Evolutionary conservation across 2,797 vertebrate genomes (phyloP).

Genomic region (Oreortyx pictus): DNA sequence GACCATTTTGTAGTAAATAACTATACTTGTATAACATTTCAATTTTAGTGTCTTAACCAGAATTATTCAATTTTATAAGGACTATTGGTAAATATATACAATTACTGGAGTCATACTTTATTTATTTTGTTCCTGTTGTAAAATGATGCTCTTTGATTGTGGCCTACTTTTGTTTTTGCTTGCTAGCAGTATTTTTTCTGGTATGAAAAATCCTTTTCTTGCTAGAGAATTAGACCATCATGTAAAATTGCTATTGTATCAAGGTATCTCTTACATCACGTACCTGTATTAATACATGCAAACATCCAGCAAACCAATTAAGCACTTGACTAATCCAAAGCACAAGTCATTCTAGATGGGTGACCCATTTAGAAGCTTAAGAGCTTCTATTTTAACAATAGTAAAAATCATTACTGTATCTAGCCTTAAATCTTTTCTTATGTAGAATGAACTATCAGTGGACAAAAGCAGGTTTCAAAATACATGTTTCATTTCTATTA

Average conservation of each 20-base stretch:
- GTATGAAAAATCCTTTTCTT: not conserved
- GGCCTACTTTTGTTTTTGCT: not conserved
- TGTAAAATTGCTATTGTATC: not conserved
- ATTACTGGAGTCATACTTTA: too few species aligned
- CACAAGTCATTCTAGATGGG: not conserved
- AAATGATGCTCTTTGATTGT: not conserved
- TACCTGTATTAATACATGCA: conserved; percentile 3
- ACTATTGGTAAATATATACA: not conserved
- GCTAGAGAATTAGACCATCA: not conserved
- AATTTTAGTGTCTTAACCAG: not conserved
- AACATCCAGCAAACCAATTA: conserved; percentile 48
- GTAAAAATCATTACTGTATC: not conserved
- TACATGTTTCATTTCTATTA: not conserved
- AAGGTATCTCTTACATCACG: conserved; percentile 29
- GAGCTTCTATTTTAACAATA: conserved; percentile 7
- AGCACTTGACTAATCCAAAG: conserved; percentile 45
- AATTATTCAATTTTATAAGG: not conserved
- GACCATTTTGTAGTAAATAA: not conserved
- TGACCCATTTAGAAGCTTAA: conserved; percentile 54
- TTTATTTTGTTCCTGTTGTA: not conserved
- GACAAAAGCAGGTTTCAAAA: not conserved
- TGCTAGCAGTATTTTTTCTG: not conserved
- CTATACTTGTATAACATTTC: not conserved
- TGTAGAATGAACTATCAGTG: not conserved
- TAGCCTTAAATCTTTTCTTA: not conserved